A percentile compares a stretch with the other conserved stretches of the same genome.
These are phyloP conservation scores for Reticulitermes lucifugus DNA, from an alignment of 2,888 invertebrate species.

Conservation along the genomic window DNA sequence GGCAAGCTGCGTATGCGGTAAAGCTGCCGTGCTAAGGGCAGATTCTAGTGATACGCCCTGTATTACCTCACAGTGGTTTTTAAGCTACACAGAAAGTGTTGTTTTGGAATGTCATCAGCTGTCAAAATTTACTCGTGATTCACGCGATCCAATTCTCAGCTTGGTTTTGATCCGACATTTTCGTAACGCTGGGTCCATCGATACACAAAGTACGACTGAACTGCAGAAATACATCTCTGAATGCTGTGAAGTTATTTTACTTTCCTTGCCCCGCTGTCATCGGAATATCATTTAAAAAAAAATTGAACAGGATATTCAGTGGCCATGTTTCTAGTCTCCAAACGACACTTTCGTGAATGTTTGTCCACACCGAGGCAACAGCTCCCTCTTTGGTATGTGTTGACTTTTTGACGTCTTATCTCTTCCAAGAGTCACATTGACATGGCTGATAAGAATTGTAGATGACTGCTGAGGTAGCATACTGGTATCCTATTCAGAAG, in stretches of 20 bases:
- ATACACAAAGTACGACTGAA: not conserved
- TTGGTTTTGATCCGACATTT: not conserved
- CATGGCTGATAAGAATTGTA: not conserved
- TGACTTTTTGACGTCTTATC: constrained; percentile 30
- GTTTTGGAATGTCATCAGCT: not conserved
- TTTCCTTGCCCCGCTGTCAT: not conserved
- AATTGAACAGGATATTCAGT: not conserved
- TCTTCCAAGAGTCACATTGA: constrained; percentile 1
- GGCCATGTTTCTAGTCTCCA: not conserved
- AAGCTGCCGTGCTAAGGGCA: too few species aligned
- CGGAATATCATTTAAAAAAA: not conserved
- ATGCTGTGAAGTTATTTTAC: not conserved
- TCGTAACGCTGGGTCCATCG: not conserved
- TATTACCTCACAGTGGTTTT: too few species aligned
- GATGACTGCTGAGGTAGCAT: constrained; percentile 1
- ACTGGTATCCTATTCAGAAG: not conserved
- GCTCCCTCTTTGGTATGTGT: not conserved
- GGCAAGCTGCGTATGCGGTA: too few species aligned
- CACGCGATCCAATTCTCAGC: not conserved
- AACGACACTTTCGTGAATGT: not conserved
- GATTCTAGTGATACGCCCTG: too few species aligned
- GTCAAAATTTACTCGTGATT: not conserved
- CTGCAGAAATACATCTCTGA: not conserved
- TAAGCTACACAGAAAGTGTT: too few species aligned
- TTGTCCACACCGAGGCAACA: not conserved